Percentiles rank a stretch among this genome's conserved stretches.
phyloP scores from a whole-genome alignment of 2,797 vertebrate genomes.

The Coilia nasus region DNA sequence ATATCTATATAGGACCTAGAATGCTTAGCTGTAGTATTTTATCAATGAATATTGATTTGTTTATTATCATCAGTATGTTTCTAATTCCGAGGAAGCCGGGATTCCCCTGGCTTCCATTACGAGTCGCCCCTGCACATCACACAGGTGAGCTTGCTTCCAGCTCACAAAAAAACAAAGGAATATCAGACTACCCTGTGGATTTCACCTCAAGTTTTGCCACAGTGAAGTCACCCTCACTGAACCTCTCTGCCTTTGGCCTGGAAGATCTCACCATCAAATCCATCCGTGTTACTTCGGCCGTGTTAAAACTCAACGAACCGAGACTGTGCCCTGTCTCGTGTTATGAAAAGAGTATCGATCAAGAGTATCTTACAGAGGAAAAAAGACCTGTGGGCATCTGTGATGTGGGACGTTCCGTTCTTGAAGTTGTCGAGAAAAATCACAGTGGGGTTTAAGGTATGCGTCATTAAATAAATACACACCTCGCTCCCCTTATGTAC shows the following conservation, averaged over 20 bases:
- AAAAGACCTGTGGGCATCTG: no score
- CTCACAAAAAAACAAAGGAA: background rate
- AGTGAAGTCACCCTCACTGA: background rate
- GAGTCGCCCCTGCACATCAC: no score
- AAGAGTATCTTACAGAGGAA: background rate
- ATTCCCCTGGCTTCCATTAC: no score
- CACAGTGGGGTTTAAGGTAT: background rate
- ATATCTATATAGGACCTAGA: no score
- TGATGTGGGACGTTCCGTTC: background rate
- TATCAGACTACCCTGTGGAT: background rate
- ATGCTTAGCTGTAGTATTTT: no score
- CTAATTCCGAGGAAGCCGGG: no score
- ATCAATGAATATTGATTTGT: no score
- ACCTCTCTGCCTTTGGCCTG: background rate
- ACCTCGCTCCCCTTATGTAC: background rate
- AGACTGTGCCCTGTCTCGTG: background rate
- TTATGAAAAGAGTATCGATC: background rate
- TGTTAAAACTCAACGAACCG: background rate
- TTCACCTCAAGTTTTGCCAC: background rate
- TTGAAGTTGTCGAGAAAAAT: background rate
- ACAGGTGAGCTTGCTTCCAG: background rate
- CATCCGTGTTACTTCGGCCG: background rate
- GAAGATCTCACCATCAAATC: background rate
- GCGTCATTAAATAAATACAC: constrained; percentile 10
- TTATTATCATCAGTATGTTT: no score